A percentile compares a stretch with the other conserved stretches of the same genome.
Conservation (phyloP, 1,140 invertebrate species). For the Calephelis nemesis region DNA sequence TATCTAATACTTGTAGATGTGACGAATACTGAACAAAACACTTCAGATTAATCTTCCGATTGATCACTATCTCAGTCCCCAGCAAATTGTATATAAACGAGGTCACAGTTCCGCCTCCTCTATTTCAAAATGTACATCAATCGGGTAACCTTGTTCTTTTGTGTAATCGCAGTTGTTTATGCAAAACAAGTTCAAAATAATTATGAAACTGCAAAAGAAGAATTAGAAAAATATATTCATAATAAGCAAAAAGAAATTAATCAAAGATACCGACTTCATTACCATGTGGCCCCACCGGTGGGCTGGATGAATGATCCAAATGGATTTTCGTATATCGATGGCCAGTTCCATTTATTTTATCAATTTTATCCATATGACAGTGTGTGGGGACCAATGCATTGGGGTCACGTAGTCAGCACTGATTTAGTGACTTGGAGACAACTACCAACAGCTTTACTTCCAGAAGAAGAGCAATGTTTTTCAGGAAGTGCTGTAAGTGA, state of each 20-base stretch:
- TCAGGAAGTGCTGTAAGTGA: constrained; percentile 64
- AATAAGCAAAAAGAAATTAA: constrained; percentile 51
- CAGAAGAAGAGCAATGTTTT: constrained; percentile 68
- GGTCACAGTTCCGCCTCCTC: background rate
- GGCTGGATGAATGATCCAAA: constrained; percentile 78
- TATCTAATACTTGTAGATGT: background rate
- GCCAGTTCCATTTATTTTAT: constrained; percentile 68
- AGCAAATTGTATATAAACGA: constrained; percentile 4
- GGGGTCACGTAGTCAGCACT: constrained; percentile 62
- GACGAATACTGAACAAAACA: background rate
- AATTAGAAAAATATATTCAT: constrained; percentile 55
- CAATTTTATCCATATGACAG: constrained; percentile 69
- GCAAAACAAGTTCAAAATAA: constrained; percentile 15
- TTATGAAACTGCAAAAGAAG: constrained; percentile 34
- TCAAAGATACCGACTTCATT: constrained; percentile 48
- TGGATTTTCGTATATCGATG: constrained; percentile 65
- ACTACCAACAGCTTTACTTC: constrained; percentile 63
- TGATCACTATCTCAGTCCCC: constrained; percentile 1
- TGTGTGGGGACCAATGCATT: constrained; percentile 66
- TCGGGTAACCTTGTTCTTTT: constrained; percentile 2
- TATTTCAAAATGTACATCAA: constrained; percentile 7
- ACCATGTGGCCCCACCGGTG: constrained; percentile 58
- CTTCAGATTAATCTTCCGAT: constrained; percentile 9
- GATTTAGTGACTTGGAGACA: constrained; percentile 68
- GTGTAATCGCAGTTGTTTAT: constrained; percentile 8